Evolutionary conservation across 2,888 invertebrate species (phyloP).

Genomic region (Drosophila formosana): DNA sequence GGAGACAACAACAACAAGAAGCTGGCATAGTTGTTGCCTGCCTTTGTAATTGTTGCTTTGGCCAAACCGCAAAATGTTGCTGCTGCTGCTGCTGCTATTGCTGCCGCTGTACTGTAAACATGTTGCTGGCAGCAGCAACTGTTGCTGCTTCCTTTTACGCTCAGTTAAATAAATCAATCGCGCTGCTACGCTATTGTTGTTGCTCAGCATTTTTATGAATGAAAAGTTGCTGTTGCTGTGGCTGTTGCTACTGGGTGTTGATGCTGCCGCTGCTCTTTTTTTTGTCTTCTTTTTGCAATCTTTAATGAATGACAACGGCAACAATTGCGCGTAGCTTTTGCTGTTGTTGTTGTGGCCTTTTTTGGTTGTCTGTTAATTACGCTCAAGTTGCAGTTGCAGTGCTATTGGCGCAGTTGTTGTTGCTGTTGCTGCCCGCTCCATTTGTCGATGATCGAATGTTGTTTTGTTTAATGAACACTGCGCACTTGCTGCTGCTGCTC

Average conservation of each 20-base stretch:
- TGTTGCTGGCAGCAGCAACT: constrained; percentile 52
- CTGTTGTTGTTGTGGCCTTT: constrained; percentile 52
- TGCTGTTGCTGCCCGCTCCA: constrained; percentile 1
- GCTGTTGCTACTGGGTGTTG: constrained; percentile 27
- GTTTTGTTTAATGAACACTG: constrained; percentile 61
- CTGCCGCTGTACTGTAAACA: constrained; percentile 53
- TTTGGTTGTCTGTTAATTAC: constrained; percentile 65
- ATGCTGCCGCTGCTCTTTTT: constrained; percentile 29
- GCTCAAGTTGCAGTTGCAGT: constrained; percentile 55
- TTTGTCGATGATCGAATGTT: constrained; percentile 35
- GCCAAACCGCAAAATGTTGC: constrained; percentile 76
- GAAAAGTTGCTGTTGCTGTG: constrained; percentile 53
- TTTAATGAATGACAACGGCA: constrained; percentile 71
- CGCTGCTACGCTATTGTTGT: constrained; percentile 40
- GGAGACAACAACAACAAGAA: constrained; percentile 50
- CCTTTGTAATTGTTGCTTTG: constrained; percentile 68
- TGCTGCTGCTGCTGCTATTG: constrained; percentile 15
- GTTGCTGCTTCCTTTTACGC: constrained; percentile 55
- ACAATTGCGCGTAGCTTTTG: constrained; percentile 49
- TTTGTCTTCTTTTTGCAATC: constrained; percentile 35
- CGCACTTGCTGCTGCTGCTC: constrained; percentile 47
- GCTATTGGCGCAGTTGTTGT: constrained; percentile 1
- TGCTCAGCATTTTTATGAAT: constrained; percentile 68
- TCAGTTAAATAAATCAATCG: constrained; percentile 63
- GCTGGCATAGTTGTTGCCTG: constrained; percentile 27